Evolutionary conservation across 2,888 invertebrate genomes (phyloP).

Genomic region (Clusia tigrina): DNA sequence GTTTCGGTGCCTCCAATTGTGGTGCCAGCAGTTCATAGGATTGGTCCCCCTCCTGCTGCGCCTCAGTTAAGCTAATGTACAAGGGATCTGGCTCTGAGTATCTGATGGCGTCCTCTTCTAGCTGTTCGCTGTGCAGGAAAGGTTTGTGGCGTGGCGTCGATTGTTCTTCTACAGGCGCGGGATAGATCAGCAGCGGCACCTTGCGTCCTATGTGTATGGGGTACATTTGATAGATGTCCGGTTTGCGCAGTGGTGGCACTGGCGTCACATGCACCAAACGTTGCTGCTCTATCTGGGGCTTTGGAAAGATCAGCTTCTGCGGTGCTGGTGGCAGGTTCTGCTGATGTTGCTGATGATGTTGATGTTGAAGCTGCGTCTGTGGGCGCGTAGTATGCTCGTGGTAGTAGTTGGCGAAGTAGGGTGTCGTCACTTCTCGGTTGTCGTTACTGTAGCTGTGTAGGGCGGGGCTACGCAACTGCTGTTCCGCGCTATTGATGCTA

Average conservation of each 20-base stretch:
- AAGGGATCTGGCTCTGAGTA: constrained; percentile 67
- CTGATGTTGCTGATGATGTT: constrained; percentile 18
- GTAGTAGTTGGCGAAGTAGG: constrained; percentile 33
- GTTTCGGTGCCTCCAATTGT: constrained; percentile 37
- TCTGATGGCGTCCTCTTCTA: constrained; percentile 54
- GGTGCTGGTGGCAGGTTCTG: constrained; percentile 34
- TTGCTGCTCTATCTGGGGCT: constrained; percentile 35
- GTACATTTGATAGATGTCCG: constrained; percentile 43
- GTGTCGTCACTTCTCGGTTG: constrained; percentile 10
- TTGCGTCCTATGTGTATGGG: constrained; percentile 32
- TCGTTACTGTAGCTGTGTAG: background rate
- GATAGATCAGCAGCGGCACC: constrained; percentile 47
- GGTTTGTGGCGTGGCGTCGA: constrained; percentile 52
- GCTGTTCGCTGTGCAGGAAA: constrained; percentile 54
- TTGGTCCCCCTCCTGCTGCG: background rate
- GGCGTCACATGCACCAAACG: constrained; percentile 39
- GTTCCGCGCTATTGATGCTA: background rate
- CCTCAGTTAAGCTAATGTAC: constrained; percentile 49
- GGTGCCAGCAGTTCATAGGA: constrained; percentile 20
- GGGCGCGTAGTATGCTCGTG: constrained; percentile 1
- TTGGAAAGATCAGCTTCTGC: constrained; percentile 39
- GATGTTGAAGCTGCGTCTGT: constrained; percentile 14
- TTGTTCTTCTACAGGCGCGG: constrained; percentile 42
- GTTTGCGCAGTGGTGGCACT: constrained; percentile 35
- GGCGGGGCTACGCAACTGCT: background rate